phyloP scores from a whole-genome alignment of 2,888 invertebrate genomes.

The Tortrix viridana region DNA sequence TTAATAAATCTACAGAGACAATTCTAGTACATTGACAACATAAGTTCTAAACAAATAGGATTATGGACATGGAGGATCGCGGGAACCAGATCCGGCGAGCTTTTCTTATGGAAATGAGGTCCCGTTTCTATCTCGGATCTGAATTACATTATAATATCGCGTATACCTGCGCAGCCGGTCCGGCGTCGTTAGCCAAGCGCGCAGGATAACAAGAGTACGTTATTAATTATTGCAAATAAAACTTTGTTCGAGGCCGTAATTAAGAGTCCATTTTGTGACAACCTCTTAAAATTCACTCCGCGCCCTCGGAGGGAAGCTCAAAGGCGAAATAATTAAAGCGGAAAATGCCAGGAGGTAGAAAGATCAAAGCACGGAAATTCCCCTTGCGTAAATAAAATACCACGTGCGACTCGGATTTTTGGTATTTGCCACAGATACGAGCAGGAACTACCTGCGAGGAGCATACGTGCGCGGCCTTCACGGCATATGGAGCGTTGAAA shows the following conservation, averaged over 20 bases:
- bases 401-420: slow-evolving; percentile 60
- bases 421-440: slow-evolving; percentile 48
- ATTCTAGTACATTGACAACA: slow-evolving; percentile 40
- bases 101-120: slow-evolving; percentile 49
- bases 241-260: slow-evolving; percentile 67
- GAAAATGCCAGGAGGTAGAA: slow-evolving; percentile 69
- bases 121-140: slow-evolving; percentile 48
- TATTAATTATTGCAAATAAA: slow-evolving; percentile 79
- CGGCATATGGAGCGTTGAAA: slow-evolving; percentile 19
- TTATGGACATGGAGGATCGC: slow-evolving; percentile 46
- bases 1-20: slow-evolving; percentile 36
- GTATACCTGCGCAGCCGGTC: slow-evolving; percentile 37
- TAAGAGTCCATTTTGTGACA: slow-evolving; percentile 80
- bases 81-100: slow-evolving; percentile 47
- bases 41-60: slow-evolving; percentile 44
- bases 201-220: slow-evolving; percentile 54
- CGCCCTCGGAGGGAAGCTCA: slow-evolving; percentile 68
- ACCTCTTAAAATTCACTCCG: slow-evolving; percentile 80
- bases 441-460: slow-evolving; percentile 40
- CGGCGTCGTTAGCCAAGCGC: slow-evolving; percentile 41
- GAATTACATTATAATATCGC: slow-evolving; percentile 40
- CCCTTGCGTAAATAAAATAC: slow-evolving; percentile 71
- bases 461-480: slow-evolving; percentile 24
- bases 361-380: slow-evolving; percentile 77
- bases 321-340: slow-evolving; percentile 81